These are phyloP conservation scores for Endomychus coccineus DNA, from an alignment of 2,888 invertebrate genomes.

Conservation along the genomic window DNA sequence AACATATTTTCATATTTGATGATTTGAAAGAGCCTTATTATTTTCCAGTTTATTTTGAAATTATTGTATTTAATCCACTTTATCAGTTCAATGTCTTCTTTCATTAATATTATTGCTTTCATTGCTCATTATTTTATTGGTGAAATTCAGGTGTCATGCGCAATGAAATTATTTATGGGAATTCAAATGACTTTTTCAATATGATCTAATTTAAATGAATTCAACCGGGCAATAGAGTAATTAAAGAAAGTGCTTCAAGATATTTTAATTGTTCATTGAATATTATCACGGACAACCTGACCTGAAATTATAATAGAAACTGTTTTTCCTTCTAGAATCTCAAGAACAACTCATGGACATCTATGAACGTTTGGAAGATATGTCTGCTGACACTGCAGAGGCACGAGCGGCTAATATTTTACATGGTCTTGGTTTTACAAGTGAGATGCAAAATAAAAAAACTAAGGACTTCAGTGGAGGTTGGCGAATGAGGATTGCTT, in stretches of 20 bases:
- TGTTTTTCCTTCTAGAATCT: conserved; percentile 51
- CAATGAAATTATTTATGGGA: background rate
- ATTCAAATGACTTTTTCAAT: background rate
- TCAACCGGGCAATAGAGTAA: too few species aligned
- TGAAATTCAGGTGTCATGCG: too few species aligned
- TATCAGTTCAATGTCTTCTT: too few species aligned
- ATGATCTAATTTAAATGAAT: background rate
- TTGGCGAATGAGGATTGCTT: conserved; percentile 98
- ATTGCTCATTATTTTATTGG: background rate
- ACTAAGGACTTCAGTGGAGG: conserved; percentile 88
- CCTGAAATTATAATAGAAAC: too few species aligned
- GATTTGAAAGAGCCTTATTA: too few species aligned
- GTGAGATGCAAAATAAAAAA: conserved; percentile 76
- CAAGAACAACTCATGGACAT: conserved; percentile 97
- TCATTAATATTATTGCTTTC: too few species aligned
- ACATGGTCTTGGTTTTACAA: conserved; percentile 91
- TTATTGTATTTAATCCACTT: too few species aligned
- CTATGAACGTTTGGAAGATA: conserved; percentile 94
- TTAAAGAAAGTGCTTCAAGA: too few species aligned
- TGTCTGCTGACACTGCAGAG: conserved; percentile 93
- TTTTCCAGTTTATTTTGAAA: too few species aligned
- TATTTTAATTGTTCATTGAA: background rate
- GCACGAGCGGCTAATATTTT: conserved; percentile 90
- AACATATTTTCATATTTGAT: too few species aligned
- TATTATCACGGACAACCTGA: background rate